Evolutionary conservation across 2,888 invertebrate genomes (phyloP), one percentile per base, ranked within the genome.

Genomic region (Aricia artaxerxes): DNA sequence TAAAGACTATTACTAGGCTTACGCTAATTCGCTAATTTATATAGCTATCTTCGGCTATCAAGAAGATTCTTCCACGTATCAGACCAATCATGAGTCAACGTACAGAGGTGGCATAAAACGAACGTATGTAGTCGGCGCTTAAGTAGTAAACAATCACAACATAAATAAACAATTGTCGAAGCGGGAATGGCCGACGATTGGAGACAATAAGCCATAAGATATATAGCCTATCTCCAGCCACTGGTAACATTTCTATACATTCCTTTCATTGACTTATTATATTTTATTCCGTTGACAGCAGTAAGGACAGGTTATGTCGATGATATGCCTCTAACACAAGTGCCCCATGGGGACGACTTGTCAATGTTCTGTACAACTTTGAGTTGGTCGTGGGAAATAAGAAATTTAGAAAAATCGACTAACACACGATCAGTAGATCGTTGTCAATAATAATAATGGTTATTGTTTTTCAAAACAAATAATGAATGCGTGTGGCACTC

Each of bases 121-220:
- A 61, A 61, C 61, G 61, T 7, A 24, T 61, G n/a, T 24, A 61
- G 24, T 61, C 61, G 31, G 4, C 1, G 3, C 38, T 38, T 69
- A 38, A 69, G 64, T 64, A 31, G 11, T 64, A 24, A 35, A 69
- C 69, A 69, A 69, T 69, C 69, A 69, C 69, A 13, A 38, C 69
- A 69, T 69, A 69, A 69, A 69, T 69, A 69, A 69, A 69, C 69
- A 69, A 4, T 57, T 13, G 35, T 69, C 69, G 35, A 9, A 69
- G 35, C 38, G 35, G 69, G 61, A 78, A 78, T 78, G 64, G 64
- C 16, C 78, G 44, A 44, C 64, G 78, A 64, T 78, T 78, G 40
- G 40, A 78, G 44, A 78, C 64, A 78, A 78, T 78, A 78, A 64
- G 61, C 78, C 78, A 64, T 78, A 78, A 64, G 64, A 69, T 35